Base-by-base conservation (phyloP, 2,113 vertebrate species). In the Desmodus rotundus region DNA sequence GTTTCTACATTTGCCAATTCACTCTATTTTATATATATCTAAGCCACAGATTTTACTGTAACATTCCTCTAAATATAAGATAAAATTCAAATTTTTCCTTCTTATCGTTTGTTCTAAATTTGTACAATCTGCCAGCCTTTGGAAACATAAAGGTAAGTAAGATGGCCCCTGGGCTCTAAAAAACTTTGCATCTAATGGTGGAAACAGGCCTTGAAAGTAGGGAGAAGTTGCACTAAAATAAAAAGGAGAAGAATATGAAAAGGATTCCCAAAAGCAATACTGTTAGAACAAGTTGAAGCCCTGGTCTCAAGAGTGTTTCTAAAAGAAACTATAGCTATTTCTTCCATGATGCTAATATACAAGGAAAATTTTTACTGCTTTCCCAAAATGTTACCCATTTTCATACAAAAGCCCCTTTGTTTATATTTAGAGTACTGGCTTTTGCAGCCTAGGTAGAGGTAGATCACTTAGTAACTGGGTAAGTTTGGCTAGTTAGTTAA, bases 11-110 rank as follows among this genome's bases (percentile, higher is more conserved):
- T 83, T 52, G 87, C 26, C 70, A 95, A 68, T 65, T 86, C 72
- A 89, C 26, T 82, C 86, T 83, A 36, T 70, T 83, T 70, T 33
- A 85, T 41, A 4, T 89, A 76, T 63, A 91, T 86, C 67, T 76
- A 91, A 93, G 43, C 14, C 61, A 89, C 13, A 77, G 19, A 76
- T 58, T 91, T 82, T 65, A 89, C 15, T 76, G n/a, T 38, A 85
- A 89, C 20, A 78, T 41, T 86, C 31, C 31, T 93, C 26, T 91
- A 86, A 93, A 95, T 73, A 81, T 2, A 92, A 92, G 22, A 58
- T 50, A 93, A 93, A 88, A 95, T 85, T 68, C 76, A 67, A 73
- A 80, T 50, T 70, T 94, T 76, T 72, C 52, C 80, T 87, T 38
- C 1, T 1, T 33, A 56, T 36, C 19, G 45, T 31, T 67, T 95